Percentiles rank a stretch among this genome's conserved stretches.
Evolutionary conservation across 2,113 vertebrate species (phyloP).

Genomic region (Actinemys pallida): DNA sequence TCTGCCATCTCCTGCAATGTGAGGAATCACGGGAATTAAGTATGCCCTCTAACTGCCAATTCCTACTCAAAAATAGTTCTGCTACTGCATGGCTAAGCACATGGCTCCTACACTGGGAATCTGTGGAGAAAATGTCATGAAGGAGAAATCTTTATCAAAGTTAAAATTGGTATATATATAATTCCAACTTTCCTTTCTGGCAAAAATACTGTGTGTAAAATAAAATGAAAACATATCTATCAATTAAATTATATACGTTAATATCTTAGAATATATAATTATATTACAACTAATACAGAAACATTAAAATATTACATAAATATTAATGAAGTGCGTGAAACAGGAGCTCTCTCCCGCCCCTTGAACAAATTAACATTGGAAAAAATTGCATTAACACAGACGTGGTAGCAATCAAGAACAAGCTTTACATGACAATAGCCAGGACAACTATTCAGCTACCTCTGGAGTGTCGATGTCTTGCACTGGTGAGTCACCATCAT

Average conservation of each 20-base stretch:
- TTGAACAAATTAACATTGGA: neutral
- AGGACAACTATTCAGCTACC: constrained; percentile 68
- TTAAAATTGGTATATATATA: neutral
- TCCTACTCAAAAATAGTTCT: neutral
- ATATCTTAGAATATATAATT: neutral
- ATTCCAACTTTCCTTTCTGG: neutral
- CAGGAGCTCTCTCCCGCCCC: rapidly evolving
- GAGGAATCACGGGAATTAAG: neutral
- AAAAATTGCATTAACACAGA: rapidly evolving
- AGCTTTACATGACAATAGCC: neutral
- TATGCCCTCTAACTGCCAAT: neutral
- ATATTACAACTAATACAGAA: neutral
- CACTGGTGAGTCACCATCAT: constrained; percentile 86
- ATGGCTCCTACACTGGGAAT: neutral
- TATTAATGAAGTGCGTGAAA: neutral
- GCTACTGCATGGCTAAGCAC: neutral
- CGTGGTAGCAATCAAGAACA: rapidly evolving
- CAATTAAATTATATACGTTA: neutral
- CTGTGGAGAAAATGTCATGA: neutral
- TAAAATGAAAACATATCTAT: neutral
- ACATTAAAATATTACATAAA: neutral
- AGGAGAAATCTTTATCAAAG: neutral
- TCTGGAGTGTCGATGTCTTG: constrained; percentile 86
- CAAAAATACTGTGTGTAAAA: neutral
- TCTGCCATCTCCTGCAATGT: neutral